These are phyloP conservation scores for Hipparchia sbordonii DNA, from an alignment of 2,888 invertebrate species.

Conservation along the genomic window DNA sequence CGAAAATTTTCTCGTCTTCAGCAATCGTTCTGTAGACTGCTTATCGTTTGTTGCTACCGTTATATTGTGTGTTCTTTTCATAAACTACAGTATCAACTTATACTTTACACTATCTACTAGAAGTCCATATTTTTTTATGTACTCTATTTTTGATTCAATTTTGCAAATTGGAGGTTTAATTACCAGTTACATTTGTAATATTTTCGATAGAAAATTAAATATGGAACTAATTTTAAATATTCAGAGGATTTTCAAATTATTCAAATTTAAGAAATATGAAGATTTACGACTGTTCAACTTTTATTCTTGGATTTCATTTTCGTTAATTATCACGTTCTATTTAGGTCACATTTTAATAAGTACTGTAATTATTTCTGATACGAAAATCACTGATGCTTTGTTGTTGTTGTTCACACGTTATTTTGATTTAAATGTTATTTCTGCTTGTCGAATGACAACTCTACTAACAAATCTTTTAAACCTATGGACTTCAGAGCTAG, in stretches of 20 bases:
- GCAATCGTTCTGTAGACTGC: slow-evolving; percentile 5
- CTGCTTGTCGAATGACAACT: background rate
- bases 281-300: background rate
- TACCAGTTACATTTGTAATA: background rate
- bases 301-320: background rate
- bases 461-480: background rate
- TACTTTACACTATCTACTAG: background rate
- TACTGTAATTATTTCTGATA: background rate
- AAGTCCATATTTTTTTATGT: background rate
- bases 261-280: background rate
- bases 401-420: background rate
- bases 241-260: background rate
- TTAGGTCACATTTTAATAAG: background rate
- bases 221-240: slow-evolving; percentile 2
- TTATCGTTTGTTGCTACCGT: slow-evolving; percentile 5
- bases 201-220: background rate
- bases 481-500: slow-evolving; percentile 16
- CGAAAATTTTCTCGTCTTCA: slow-evolving; percentile 25
- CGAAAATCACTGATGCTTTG: background rate
- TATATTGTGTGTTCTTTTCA: background rate
- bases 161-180: background rate
- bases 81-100: background rate
- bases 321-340: background rate
- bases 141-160: background rate
- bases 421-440: slow-evolving; percentile 1